Conservation (phyloP, 2,113 vertebrate genomes). For the Prunella himalayana region DNA sequence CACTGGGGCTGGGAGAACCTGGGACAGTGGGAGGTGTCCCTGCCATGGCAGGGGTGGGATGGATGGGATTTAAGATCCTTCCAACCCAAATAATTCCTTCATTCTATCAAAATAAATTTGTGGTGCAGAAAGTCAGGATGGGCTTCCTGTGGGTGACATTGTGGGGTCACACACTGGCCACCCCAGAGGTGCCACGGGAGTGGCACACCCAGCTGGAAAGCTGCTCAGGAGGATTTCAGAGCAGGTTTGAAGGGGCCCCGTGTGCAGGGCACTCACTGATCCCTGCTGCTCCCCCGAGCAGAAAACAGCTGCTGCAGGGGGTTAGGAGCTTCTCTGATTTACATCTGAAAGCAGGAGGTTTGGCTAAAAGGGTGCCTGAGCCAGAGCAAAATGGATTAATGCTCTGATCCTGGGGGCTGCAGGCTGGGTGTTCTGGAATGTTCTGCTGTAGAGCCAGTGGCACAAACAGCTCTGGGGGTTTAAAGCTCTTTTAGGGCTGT, state of each 20-base stretch:
- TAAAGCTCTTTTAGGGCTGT: no score
- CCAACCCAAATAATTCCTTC: background rate
- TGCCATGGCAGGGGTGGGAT: background rate
- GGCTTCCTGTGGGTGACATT: rapidly evolving
- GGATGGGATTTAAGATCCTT: rapidly evolving
- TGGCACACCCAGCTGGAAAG: background rate
- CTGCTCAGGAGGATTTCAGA: rapidly evolving
- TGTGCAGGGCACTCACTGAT: background rate
- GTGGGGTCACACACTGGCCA: background rate
- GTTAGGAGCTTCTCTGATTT: background rate
- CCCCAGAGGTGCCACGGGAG: background rate
- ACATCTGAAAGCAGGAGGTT: background rate
- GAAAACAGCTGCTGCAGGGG: background rate
- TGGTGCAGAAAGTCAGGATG: background rate
- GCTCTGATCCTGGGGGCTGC: background rate
- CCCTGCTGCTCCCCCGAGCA: background rate
- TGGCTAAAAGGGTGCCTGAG: background rate
- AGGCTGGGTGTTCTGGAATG: rapidly evolving
- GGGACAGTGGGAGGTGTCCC: background rate
- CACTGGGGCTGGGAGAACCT: background rate
- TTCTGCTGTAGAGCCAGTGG: rapidly evolving
- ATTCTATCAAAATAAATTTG: rapidly evolving
- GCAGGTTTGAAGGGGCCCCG: background rate
- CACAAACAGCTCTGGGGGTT: rapidly evolving
- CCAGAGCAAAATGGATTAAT: background rate